These are phyloP conservation scores for Hydractinia symbiolongicarpus DNA, from an alignment of 30 jellyfish, hydroid and myxozoan genomes.

Conservation along the genomic window DNA sequence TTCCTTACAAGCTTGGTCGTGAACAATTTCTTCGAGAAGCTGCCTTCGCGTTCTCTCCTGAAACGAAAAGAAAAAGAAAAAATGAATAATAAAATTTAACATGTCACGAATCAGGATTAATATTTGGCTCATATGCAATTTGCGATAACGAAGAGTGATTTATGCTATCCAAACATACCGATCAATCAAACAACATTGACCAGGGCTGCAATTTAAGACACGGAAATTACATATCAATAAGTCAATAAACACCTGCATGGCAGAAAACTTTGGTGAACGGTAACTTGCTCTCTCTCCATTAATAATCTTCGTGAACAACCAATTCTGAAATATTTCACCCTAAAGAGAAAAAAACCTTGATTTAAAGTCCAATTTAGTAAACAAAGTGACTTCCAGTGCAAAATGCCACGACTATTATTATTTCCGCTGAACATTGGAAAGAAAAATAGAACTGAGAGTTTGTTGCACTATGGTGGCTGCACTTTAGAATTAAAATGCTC, in stretches of 20 bases:
- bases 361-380: neutral
- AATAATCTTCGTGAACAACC: conserved; percentile 90
- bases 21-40: conserved; percentile 78
- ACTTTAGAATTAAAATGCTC: no score
- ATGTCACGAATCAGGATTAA: no score
- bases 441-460: no score
- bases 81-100: neutral
- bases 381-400: neutral
- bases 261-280: conserved; percentile 86
- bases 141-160: neutral
- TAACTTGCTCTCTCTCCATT: conserved; percentile 98
- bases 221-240: no score
- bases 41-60: conserved; percentile 94
- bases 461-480: no score
- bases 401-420: no score
- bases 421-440: no score
- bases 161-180: no score
- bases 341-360: neutral
- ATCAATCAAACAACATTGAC: no score
- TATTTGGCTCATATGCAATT: neutral
- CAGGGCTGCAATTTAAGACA: no score
- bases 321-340: conserved; percentile 64
- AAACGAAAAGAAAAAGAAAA: neutral
- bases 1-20: conserved; percentile 53
- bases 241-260: conserved; percentile 71